A percentile compares a stretch with the other conserved stretches of the same genome.
Conservation (phyloP, 2,113 vertebrate species). For the Serinus canaria region DNA sequence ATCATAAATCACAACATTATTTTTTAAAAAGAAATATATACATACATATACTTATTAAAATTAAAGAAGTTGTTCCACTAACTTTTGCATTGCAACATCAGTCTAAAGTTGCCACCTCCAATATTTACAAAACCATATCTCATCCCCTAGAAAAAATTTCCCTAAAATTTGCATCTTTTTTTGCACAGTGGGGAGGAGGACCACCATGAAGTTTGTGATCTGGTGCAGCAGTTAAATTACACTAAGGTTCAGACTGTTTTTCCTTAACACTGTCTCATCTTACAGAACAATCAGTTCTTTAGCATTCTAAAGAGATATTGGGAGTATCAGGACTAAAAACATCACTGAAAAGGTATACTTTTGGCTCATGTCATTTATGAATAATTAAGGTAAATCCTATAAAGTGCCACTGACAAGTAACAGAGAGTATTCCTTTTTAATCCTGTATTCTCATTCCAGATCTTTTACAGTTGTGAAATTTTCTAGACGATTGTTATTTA, state of each 20-base stretch:
- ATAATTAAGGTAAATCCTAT: neutral
- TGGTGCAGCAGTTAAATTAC: neutral
- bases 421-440: neutral
- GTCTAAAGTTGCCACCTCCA: neutral
- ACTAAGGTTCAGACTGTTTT: neutral
- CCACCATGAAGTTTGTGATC: neutral
- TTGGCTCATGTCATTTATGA: neutral
- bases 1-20: neutral
- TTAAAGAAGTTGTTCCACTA: neutral
- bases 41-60: neutral
- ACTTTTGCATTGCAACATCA: neutral
- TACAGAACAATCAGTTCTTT: neutral
- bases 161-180: neutral
- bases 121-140: neutral
- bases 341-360: neutral
- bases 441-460: neutral
- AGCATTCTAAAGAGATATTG: neutral
- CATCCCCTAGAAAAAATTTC: neutral
- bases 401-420: neutral
- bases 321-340: neutral
- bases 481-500: neutral
- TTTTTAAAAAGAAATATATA: neutral
- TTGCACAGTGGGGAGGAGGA: fast-evolving
- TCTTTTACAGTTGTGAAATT: neutral
- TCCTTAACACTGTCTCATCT: neutral